Conservation (phyloP, 2,797 vertebrate genomes). For the Xenopus petersii region DNA sequence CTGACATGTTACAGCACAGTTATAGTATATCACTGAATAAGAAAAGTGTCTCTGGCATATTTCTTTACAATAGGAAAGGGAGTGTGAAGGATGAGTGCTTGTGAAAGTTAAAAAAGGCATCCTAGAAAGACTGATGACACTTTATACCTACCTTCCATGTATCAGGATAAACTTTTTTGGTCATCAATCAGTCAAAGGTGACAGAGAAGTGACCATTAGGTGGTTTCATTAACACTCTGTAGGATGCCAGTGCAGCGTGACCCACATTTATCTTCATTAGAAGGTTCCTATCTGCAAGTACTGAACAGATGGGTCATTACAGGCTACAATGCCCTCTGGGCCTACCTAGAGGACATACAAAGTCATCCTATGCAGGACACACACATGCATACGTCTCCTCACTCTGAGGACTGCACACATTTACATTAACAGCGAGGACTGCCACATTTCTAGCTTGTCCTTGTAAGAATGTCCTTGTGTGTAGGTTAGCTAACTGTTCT, state of each 20-base stretch:
- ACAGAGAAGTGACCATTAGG: constrained; percentile 75
- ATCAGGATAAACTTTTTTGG: constrained; percentile 66
- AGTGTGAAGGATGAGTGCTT: constrained; percentile 46
- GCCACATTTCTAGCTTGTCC: constrained; percentile 16
- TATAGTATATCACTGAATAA: constrained; percentile 46
- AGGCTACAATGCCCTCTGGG: constrained; percentile 70
- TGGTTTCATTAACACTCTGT: constrained; percentile 86
- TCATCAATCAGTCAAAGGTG: constrained; percentile 71
- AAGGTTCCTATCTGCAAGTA: constrained; percentile 76
- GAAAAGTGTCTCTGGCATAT: constrained; percentile 46
- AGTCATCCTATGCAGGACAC: constrained; percentile 59
- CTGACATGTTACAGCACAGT: constrained; percentile 39
- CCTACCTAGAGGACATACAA: constrained; percentile 82
- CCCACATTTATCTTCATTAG: constrained; percentile 97
- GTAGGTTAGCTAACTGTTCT: background rate
- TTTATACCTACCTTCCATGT: constrained; percentile 60
- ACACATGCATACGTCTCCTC: constrained; percentile 49
- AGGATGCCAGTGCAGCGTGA: constrained; percentile 72
- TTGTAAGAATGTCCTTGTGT: constrained; percentile 41
- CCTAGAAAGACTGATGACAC: constrained; percentile 59
- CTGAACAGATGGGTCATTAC: constrained; percentile 94
- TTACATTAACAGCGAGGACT: constrained; percentile 41
- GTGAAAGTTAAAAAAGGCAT: constrained; percentile 49
- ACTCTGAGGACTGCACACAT: constrained; percentile 33
- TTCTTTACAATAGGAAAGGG: constrained; percentile 42